Conservation (phyloP, 1,140 invertebrate species). For the Atta colombica region DNA sequence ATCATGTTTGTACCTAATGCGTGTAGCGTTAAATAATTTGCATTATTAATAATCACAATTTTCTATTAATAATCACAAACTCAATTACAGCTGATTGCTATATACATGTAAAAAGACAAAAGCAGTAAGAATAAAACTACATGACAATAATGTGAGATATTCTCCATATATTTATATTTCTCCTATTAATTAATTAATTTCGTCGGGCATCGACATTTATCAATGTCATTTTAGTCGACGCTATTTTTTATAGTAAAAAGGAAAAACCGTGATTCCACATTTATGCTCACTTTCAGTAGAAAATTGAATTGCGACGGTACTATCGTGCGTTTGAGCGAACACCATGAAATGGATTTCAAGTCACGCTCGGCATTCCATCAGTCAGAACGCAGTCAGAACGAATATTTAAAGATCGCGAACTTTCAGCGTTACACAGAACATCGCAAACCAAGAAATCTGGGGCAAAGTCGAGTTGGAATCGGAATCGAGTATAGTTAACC, state of each 20-base stretch:
- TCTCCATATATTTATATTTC: not conserved
- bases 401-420: slow-evolving; percentile 60
- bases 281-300: slow-evolving; percentile 6
- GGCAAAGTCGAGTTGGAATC: slow-evolving; percentile 29
- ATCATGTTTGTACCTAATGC: too few relatives aligned
- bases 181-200: not conserved
- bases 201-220: not conserved
- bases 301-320: slow-evolving; percentile 27
- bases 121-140: too few relatives aligned
- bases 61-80: too few relatives aligned
- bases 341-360: slow-evolving; percentile 43
- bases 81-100: too few relatives aligned
- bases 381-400: slow-evolving; percentile 38
- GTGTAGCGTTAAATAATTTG: too few relatives aligned
- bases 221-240: not conserved
- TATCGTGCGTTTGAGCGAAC: slow-evolving; percentile 3
- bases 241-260: slow-evolving; percentile 24
- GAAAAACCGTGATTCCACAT: not conserved
- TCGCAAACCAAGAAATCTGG: slow-evolving; percentile 16
- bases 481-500: slow-evolving; percentile 46
- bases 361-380: slow-evolving; percentile 42
- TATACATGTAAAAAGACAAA: too few relatives aligned
- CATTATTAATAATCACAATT: too few relatives aligned
- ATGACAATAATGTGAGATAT: too few relatives aligned
- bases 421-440: slow-evolving; percentile 19